Conservation (phyloP, 2,888 invertebrate genomes). For the Amphipyra berbera region DNA sequence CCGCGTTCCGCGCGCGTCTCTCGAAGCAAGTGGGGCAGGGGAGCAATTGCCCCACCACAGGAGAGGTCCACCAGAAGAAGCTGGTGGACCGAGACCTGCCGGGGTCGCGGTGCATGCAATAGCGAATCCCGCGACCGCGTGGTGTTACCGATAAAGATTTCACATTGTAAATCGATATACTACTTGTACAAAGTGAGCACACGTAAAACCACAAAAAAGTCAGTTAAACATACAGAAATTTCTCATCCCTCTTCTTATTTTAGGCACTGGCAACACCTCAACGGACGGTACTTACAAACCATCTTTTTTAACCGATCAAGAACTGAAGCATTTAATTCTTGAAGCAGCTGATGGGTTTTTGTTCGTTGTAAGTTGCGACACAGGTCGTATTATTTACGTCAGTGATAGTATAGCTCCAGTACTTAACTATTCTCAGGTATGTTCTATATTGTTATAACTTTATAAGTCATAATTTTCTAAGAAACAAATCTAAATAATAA, state of each 20-base stretch:
- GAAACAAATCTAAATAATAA: too few relatives aligned
- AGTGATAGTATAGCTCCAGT: slow-evolving; percentile 99
- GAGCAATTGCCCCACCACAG: too few relatives aligned
- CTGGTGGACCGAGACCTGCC: too few relatives aligned
- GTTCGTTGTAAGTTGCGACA: slow-evolving; percentile 98
- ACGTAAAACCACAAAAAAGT: too few relatives aligned
- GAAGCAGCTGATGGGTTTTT: slow-evolving; percentile 99
- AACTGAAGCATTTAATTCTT: slow-evolving; percentile 99
- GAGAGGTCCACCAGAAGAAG: too few relatives aligned
- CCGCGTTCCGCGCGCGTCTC: too few relatives aligned
- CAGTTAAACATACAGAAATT: background rate
- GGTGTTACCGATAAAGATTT: too few relatives aligned
- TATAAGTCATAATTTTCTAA: background rate
- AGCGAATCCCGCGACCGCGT: too few relatives aligned
- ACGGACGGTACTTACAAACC: slow-evolving; percentile 99
- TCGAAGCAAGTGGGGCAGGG: too few relatives aligned
- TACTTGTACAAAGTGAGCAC: too few relatives aligned
- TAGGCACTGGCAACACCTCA: slow-evolving; percentile 98
- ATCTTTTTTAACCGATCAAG: slow-evolving; percentile 99
- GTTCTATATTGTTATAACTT: slow-evolving; percentile 3
- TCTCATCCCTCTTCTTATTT: slow-evolving; percentile 52
- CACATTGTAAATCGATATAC: too few relatives aligned
- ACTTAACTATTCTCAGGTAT: slow-evolving; percentile 97
- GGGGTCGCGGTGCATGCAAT: too few relatives aligned
- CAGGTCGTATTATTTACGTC: slow-evolving; percentile 98